phyloP scores from a whole-genome alignment of 1,140 invertebrate genomes.

The Cyrtorhinus lividipennis region DNA sequence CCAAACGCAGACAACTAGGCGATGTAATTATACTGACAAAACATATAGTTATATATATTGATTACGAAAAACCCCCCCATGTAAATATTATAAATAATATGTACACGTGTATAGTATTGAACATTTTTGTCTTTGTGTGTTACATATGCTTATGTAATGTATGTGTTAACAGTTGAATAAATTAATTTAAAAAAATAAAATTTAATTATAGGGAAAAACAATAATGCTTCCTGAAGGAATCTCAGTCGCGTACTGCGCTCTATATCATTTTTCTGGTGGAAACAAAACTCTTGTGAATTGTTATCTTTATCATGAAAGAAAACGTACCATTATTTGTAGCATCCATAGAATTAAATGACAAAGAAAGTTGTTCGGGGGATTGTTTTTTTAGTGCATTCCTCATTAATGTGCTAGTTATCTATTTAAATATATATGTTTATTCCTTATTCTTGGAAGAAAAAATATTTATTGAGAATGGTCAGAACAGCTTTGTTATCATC shows the following conservation, averaged over 20 bases:
- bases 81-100: constrained; percentile 19
- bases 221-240: constrained; percentile 24
- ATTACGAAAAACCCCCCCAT: constrained; percentile 3
- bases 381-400: constrained; percentile 10
- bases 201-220: constrained; percentile 8
- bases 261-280: constrained; percentile 7
- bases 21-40: constrained; percentile 7
- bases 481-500: not conserved
- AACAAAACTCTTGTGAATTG: constrained; percentile 2
- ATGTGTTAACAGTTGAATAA: not conserved
- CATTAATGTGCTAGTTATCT: not conserved
- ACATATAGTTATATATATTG: not conserved
- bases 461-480: not conserved
- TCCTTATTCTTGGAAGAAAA: not conserved
- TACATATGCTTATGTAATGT: not conserved
- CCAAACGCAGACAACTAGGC: not conserved
- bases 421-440: not conserved
- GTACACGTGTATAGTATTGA: not conserved
- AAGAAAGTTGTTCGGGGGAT: not conserved
- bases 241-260: too few relatives aligned
- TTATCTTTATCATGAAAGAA: not conserved
- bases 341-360: not conserved
- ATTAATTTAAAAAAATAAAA: not conserved
- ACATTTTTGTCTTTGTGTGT: constrained; percentile 5
- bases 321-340: constrained; percentile 11